Evolutionary conservation across 2,888 invertebrate species (phyloP).

Genomic region (Leucophora obtusa): DNA sequence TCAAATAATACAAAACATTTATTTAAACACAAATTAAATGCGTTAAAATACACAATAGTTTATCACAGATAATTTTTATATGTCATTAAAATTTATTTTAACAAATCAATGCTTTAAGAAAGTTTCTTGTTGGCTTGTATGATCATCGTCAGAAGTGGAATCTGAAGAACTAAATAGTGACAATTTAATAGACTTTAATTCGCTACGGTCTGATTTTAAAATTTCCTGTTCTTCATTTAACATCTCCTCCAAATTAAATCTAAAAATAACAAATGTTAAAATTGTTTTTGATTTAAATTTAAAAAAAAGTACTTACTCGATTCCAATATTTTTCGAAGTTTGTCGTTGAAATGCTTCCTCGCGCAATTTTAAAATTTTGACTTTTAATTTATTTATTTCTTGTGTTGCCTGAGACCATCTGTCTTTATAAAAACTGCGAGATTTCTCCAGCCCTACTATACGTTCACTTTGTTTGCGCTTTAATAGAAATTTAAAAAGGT

Average conservation of each 20-base stretch:
- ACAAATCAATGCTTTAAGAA: not conserved
- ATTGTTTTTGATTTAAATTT: not conserved
- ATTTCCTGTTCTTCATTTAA: conserved; percentile 65
- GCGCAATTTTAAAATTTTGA: conserved; percentile 66
- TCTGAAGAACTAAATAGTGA: conserved; percentile 44
- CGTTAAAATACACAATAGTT: not conserved
- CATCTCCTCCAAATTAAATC: conserved; percentile 64
- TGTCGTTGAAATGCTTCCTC: conserved; percentile 33
- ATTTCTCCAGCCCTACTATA: conserved; percentile 82
- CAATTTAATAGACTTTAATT: conserved; percentile 64
- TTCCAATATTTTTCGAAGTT: conserved; percentile 63
- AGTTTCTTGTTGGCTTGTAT: not conserved
- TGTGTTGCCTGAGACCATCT: conserved; percentile 86
- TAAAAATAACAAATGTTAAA: conserved; percentile 21
- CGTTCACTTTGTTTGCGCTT: conserved; percentile 79
- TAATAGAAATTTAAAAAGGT: conserved; percentile 1
- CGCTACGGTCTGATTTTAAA: conserved; percentile 62
- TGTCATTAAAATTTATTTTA: not conserved
- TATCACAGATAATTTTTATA: not conserved
- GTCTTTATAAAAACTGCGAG: conserved; percentile 87
- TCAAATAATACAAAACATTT: too few relatives aligned
- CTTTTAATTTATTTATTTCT: conserved; percentile 83
- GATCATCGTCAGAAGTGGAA: conserved; percentile 30
- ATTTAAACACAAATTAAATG: not conserved
- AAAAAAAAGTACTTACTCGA: conserved; percentile 67